phyloP scores from a whole-genome alignment of 1,140 invertebrate species.

The Laupala kohalensis region DNA sequence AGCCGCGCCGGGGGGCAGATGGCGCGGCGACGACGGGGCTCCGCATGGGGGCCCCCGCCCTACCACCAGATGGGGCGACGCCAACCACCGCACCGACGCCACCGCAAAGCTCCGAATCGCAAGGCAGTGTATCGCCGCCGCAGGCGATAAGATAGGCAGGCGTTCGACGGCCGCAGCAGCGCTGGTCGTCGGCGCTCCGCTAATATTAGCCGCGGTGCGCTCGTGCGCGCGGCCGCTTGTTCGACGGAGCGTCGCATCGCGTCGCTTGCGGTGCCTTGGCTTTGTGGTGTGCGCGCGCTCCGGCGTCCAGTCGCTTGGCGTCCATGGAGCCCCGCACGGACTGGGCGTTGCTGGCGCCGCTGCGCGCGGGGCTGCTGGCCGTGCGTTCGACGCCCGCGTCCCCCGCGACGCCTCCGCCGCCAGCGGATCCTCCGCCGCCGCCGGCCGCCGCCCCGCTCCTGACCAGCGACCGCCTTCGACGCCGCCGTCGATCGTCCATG shows the following conservation, averaged over 20 bases:
- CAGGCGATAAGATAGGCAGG: background rate
- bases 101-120: no score
- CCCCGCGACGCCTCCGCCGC: constrained; percentile 13
- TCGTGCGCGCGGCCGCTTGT: background rate
- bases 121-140: no score
- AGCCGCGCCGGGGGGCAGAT: background rate
- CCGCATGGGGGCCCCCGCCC: no score
- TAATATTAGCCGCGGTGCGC: no score
- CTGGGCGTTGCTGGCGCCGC: constrained; percentile 41
- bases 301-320: background rate
- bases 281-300: background rate
- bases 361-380: constrained; percentile 42
- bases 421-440: constrained; percentile 37
- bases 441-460: constrained; percentile 6
- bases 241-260: background rate
- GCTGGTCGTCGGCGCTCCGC: no score
- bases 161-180: no score
- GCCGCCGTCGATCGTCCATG: constrained; percentile 17
- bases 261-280: background rate
- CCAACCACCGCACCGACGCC: no score
- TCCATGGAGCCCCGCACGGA: constrained; percentile 30
- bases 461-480: constrained; percentile 18
- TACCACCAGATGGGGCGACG: no score
- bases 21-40: no score
- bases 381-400: background rate